Evolutionary conservation across 2,113 vertebrate species (phyloP).

Genomic region (Nerophis ophidion): DNA sequence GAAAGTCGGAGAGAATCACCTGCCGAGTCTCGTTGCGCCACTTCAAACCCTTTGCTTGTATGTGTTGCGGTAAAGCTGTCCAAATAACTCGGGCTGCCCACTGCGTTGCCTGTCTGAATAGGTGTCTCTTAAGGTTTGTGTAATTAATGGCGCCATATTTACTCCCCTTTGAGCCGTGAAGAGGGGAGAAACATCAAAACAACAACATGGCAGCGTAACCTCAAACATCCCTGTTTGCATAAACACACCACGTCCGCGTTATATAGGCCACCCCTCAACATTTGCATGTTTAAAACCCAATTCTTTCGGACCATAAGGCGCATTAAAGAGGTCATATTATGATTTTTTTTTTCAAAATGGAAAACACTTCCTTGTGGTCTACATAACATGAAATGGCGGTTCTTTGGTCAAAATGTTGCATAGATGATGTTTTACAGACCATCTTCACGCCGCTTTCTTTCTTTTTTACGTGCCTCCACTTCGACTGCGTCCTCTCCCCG

Average conservation of each 20-base stretch:
- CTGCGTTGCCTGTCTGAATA: slow-evolving; percentile 40
- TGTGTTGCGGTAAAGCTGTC: slow-evolving; percentile 23
- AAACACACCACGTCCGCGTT: slow-evolving; percentile 14
- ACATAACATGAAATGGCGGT: too few species aligned
- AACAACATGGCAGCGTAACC: slow-evolving; percentile 38
- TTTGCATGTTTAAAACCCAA: background rate
- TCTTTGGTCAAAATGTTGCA: too few species aligned
- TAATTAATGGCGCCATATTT: slow-evolving; percentile 58
- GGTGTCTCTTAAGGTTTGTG: slow-evolving; percentile 58
- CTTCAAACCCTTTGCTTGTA: slow-evolving; percentile 13
- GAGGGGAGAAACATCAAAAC: slow-evolving; percentile 55
- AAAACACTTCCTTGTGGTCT: too few species aligned
- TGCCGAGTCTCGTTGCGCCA: slow-evolving; percentile 25
- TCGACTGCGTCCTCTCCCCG: too few species aligned
- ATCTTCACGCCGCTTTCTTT: too few species aligned
- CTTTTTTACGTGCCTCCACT: too few species aligned
- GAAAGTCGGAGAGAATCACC: slow-evolving; percentile 1
- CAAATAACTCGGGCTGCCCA: slow-evolving; percentile 41
- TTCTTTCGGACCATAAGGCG: too few species aligned
- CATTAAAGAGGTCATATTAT: too few species aligned
- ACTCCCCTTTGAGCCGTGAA: slow-evolving; percentile 44
- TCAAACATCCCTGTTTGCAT: slow-evolving; percentile 25
- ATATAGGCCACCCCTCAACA: slow-evolving; percentile 38
- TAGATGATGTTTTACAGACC: too few species aligned
- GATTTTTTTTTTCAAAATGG: too few species aligned